Percentiles rank a stretch among this genome's conserved stretches.
phyloP scores from a whole-genome alignment of 2,888 invertebrate species.

The Lysandra coridon region DNA sequence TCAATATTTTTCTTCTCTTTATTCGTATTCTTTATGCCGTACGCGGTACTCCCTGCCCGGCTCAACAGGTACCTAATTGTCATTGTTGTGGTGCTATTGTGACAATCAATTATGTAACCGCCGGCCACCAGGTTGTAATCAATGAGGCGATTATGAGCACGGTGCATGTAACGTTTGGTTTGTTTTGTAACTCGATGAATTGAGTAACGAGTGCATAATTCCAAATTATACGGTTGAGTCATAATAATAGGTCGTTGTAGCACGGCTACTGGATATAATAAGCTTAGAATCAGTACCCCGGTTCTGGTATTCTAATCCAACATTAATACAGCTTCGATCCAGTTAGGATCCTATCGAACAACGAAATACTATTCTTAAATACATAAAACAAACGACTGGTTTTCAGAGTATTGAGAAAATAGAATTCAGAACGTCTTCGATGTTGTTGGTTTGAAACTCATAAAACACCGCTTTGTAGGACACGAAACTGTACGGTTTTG shows the following conservation, averaged over 20 bases:
- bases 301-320: neutral
- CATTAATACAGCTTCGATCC: neutral
- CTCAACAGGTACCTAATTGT: slow-evolving; percentile 28
- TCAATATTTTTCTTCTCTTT: slow-evolving; percentile 51
- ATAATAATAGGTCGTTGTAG: neutral
- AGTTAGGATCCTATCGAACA: neutral
- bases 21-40: slow-evolving; percentile 9
- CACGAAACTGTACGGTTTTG: neutral
- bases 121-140: slow-evolving; percentile 5
- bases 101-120: slow-evolving; percentile 19
- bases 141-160: slow-evolving; percentile 12
- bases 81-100: slow-evolving; percentile 16
- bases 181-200: slow-evolving; percentile 2
- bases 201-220: neutral
- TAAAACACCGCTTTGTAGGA: no score
- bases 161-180: neutral
- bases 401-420: no score
- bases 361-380: neutral
- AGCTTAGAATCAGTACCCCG: neutral
- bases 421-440: no score
- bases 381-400: neutral
- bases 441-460: no score
- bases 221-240: neutral
- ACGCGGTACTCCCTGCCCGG: neutral
- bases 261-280: neutral